phyloP scores from a whole-genome alignment of 1,140 invertebrate genomes.

The Hormaphis cornu region DNA sequence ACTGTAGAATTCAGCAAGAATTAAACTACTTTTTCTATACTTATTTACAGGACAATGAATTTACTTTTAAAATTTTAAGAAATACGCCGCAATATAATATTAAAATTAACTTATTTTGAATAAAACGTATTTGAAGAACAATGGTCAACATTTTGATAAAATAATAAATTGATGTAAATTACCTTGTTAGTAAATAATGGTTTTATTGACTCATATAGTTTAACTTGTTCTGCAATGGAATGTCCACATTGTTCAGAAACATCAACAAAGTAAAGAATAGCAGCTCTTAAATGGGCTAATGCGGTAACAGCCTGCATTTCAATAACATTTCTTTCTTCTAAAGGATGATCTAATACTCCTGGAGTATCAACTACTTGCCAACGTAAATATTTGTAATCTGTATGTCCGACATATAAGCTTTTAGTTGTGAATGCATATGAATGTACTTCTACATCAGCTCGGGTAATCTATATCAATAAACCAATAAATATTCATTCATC shows the following conservation, averaged over 20 bases:
- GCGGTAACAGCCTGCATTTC: conserved; percentile 99
- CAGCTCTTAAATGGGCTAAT: conserved; percentile 88
- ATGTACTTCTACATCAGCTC: conserved; percentile 99
- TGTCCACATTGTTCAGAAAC: conserved; percentile 94
- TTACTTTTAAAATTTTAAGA: no score
- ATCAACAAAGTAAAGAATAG: conserved; percentile 90
- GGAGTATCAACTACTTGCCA: conserved; percentile 98
- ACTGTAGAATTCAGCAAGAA: no score
- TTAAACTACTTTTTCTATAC: no score
- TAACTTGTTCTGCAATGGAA: conserved; percentile 78
- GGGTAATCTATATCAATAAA: conserved; percentile 62
- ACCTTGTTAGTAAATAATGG: conserved; percentile 90
- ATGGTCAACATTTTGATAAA: no score
- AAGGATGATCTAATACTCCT: conserved; percentile 92
- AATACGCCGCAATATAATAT: no score
- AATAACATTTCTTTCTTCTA: conserved; percentile 95
- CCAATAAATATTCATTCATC: background rate
- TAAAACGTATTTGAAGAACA: no score
- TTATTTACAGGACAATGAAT: no score
- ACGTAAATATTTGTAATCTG: conserved; percentile 94
- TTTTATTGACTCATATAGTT: conserved; percentile 87
- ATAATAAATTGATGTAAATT: conserved; percentile 14
- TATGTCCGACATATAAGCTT: conserved; percentile 96
- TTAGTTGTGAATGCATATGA: conserved; percentile 99
- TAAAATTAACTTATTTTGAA: no score